phyloP scores from a whole-genome alignment of 2,888 invertebrate species.

The Stomorhina lunata region DNA sequence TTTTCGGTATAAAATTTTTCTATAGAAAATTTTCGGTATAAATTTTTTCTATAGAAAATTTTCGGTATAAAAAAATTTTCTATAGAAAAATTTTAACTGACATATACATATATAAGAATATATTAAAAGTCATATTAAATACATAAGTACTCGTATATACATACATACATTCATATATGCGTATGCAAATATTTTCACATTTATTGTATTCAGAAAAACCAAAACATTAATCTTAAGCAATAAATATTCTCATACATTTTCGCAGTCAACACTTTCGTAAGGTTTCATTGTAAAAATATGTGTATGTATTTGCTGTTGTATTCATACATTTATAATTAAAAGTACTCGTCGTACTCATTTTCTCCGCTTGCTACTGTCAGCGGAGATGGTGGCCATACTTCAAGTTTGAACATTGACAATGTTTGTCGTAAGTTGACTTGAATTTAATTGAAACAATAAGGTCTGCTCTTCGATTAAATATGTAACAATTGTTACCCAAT shows the following conservation, averaged over 20 bases:
- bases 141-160: no score
- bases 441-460: conserved; percentile 40
- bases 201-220: not conserved
- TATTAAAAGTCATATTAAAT: not conserved
- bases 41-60: no score
- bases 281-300: not conserved
- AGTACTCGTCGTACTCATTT: no score
- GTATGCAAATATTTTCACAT: no score
- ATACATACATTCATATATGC: no score
- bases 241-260: conserved; percentile 15
- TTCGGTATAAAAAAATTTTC: no score
- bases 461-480: not conserved
- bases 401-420: not conserved
- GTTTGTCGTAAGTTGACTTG: conserved; percentile 46
- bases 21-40: no score
- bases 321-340: not conserved
- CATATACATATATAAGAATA: no score
- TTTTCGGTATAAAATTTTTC: no score
- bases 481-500: not conserved
- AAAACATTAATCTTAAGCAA: not conserved
- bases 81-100: no score
- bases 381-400: not conserved
- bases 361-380: no score
- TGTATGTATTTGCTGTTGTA: no score
- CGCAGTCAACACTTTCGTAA: not conserved